Evolutionary conservation across 2,888 invertebrate genomes (phyloP).

Genomic region (Callyntrura sp.): DNA sequence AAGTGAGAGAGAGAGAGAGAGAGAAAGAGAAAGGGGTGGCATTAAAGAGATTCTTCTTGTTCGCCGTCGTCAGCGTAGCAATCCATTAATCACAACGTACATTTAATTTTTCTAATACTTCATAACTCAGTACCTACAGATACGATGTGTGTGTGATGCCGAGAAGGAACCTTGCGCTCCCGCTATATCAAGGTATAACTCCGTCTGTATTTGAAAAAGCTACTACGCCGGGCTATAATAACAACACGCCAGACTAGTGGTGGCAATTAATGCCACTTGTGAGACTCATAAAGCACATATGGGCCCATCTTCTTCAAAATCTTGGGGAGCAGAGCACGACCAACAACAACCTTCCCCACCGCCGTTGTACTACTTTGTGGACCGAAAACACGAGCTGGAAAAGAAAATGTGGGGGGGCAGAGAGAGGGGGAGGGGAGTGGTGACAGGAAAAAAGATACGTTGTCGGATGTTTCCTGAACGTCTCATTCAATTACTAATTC

Average conservation of each 20-base stretch:
- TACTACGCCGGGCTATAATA: no score
- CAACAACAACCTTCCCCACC: no score
- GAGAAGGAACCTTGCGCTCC: no score
- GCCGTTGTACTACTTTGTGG: no score
- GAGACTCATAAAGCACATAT: conserved; percentile 56
- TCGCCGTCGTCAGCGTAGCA: conserved; percentile 16
- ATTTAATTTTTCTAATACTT: no score
- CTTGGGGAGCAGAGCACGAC: no score
- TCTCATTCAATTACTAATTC: conserved; percentile 46
- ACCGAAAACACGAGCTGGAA: no score
- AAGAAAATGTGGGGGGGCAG: background rate
- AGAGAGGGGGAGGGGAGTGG: background rate
- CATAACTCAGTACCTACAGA: no score
- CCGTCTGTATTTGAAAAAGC: no score
- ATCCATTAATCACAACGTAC: conserved; percentile 50
- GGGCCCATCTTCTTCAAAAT: background rate
- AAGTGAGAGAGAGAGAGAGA: background rate
- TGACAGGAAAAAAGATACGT: background rate
- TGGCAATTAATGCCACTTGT: conserved; percentile 65
- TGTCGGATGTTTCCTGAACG: conserved; percentile 26
- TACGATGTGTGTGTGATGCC: no score
- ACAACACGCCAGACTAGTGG: no score
- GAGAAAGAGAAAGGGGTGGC: conserved; percentile 1
- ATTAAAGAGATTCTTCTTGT: conserved; percentile 41
- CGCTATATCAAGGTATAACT: no score